Conservation (phyloP, 2,113 vertebrate species). For the Phaethon lepturus region DNA sequence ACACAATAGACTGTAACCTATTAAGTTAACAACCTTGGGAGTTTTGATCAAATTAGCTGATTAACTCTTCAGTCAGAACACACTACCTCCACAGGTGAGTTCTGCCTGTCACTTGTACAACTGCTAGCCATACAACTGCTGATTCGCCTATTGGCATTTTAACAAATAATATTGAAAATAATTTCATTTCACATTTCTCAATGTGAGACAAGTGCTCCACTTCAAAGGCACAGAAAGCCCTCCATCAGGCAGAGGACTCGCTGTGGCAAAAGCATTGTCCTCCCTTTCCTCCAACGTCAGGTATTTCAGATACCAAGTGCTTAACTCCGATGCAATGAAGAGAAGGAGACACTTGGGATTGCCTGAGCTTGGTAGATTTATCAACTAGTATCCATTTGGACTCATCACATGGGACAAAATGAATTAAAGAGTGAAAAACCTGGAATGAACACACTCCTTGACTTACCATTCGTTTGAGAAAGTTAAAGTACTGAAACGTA, state of each 20-base stretch:
- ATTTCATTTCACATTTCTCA: background rate
- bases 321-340: background rate
- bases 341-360: rapidly evolving
- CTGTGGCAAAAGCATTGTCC: background rate
- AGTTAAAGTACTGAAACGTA: constrained; percentile 87
- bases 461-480: constrained; percentile 88
- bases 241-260: background rate
- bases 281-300: background rate
- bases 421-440: background rate
- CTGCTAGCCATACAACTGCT: too few relatives aligned
- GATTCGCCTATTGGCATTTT: background rate
- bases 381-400: background rate
- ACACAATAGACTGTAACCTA: background rate
- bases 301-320: background rate
- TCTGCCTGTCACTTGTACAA: background rate
- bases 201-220: rapidly evolving
- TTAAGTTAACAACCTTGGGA: background rate
- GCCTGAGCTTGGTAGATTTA: background rate
- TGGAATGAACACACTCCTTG: background rate
- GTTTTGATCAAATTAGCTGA: background rate
- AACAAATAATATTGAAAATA: background rate
- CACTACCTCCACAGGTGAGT: background rate
- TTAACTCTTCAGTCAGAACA: background rate
- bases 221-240: background rate
- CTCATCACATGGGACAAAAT: background rate